phyloP scores from a whole-genome alignment of 2,888 invertebrate genomes.

The Chrysodeixis includens region DNA sequence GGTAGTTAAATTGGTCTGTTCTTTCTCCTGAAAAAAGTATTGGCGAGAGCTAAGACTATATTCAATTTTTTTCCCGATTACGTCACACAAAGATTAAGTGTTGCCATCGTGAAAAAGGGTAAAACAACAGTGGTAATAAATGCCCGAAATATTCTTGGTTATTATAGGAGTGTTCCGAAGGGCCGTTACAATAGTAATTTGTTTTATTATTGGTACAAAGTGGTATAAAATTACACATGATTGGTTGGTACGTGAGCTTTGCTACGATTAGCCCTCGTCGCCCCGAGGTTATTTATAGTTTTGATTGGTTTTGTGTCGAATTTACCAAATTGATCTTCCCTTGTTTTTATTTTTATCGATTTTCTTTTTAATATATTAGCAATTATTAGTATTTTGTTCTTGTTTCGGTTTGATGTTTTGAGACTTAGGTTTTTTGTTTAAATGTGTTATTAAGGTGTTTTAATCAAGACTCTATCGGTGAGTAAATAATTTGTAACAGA shows the following conservation, averaged over 20 bases:
- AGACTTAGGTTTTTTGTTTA: too few species aligned
- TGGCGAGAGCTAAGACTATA: background rate
- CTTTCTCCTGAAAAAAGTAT: background rate
- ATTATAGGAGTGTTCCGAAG: slow-evolving; percentile 39
- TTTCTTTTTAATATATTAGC: slow-evolving; percentile 14
- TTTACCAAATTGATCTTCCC: slow-evolving; percentile 55
- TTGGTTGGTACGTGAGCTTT: slow-evolving; percentile 66
- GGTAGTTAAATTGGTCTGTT: background rate
- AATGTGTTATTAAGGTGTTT: background rate
- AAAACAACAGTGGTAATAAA: background rate
- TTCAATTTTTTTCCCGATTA: background rate
- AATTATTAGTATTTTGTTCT: background rate
- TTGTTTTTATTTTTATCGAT: slow-evolving; percentile 41
- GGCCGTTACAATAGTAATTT: slow-evolving; percentile 74
- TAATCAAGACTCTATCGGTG: background rate
- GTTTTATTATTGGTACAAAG: slow-evolving; percentile 85
- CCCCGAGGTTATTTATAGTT: slow-evolving; percentile 69
- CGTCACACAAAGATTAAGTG: background rate
- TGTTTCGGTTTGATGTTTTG: background rate
- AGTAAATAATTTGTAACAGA: too few species aligned
- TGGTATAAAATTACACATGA: slow-evolving; percentile 86
- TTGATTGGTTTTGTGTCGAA: slow-evolving; percentile 59
- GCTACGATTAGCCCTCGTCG: slow-evolving; percentile 61
- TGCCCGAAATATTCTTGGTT: slow-evolving; percentile 13
- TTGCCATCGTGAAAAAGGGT: slow-evolving; percentile 1